These are phyloP conservation scores for Styela clava DNA, from an alignment of 23 tunicate genomes.

Conservation along the genomic window DNA sequence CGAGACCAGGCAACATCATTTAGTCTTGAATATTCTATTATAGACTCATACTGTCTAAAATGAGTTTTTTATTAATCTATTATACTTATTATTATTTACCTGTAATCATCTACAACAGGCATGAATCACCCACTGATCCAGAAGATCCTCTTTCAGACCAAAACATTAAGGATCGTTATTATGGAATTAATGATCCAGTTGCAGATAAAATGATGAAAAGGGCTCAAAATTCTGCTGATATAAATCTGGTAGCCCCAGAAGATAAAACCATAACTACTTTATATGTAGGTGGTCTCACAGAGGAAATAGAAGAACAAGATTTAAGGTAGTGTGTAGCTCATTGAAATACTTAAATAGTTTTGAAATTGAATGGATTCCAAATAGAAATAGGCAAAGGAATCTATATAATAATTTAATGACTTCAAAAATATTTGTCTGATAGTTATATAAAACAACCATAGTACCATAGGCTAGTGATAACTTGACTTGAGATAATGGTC, in stretches of 20 bases:
- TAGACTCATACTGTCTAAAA: too few species aligned
- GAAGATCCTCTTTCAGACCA: constrained; percentile 98
- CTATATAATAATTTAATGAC: not conserved
- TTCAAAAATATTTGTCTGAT: too few species aligned
- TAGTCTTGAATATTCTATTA: too few species aligned
- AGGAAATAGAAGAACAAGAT: constrained; percentile 71
- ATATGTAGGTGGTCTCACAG: constrained; percentile 85
- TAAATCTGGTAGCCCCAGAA: constrained; percentile 71
- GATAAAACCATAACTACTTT: constrained; percentile 95
- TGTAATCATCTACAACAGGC: too few species aligned
- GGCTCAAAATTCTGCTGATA: constrained; percentile 52
- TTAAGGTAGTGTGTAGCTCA: constrained; percentile 47
- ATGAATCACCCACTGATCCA: constrained; percentile 99
- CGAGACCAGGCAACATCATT: too few species aligned
- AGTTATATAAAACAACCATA: too few species aligned
- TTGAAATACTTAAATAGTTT: too few species aligned
- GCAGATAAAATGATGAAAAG: constrained; percentile 84
- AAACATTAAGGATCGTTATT: constrained; percentile 98
- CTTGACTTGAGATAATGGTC: too few species aligned
- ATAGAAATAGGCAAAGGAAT: not conserved
- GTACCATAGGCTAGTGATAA: too few species aligned
- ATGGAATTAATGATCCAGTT: constrained; percentile 98
- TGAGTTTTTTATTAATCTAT: too few species aligned
- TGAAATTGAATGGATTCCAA: not conserved
- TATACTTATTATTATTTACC: too few species aligned